Percentiles rank a stretch among this genome's conserved stretches.
Conservation (phyloP, 2,797 vertebrate genomes). For the Cryptoprocta ferox region DNA sequence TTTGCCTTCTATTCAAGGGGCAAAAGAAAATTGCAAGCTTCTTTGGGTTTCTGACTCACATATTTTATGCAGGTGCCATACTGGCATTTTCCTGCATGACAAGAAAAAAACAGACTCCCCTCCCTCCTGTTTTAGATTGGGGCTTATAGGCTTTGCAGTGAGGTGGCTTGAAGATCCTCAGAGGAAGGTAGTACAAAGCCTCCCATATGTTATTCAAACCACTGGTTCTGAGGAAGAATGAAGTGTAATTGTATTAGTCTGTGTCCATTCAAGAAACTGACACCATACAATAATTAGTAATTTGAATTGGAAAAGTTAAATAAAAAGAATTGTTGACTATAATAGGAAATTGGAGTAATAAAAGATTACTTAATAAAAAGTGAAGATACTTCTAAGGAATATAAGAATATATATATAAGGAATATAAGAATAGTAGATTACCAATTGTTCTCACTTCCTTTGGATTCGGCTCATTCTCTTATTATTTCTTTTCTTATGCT, state of each 20-base stretch:
- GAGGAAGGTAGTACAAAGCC: neutral
- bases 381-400: neutral
- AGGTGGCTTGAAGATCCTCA: neutral
- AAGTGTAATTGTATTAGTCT: neutral
- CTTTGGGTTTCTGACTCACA: neutral
- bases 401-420: neutral
- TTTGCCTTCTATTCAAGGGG: neutral
- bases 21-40: neutral
- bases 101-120: neutral
- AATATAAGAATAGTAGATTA: neutral
- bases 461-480: neutral
- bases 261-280: neutral
- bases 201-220: neutral
- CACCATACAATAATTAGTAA: neutral
- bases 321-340: neutral
- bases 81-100: neutral
- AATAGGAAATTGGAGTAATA: neutral
- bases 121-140: neutral
- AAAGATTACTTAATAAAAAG: neutral
- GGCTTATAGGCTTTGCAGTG: neutral
- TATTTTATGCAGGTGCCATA: neutral
- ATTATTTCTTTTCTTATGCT: neutral
- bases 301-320: neutral
- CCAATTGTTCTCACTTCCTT: neutral
- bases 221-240: neutral